Conservation (phyloP, 2,797 vertebrate genomes). For the Gymnoscopelus microlampas region DNA sequence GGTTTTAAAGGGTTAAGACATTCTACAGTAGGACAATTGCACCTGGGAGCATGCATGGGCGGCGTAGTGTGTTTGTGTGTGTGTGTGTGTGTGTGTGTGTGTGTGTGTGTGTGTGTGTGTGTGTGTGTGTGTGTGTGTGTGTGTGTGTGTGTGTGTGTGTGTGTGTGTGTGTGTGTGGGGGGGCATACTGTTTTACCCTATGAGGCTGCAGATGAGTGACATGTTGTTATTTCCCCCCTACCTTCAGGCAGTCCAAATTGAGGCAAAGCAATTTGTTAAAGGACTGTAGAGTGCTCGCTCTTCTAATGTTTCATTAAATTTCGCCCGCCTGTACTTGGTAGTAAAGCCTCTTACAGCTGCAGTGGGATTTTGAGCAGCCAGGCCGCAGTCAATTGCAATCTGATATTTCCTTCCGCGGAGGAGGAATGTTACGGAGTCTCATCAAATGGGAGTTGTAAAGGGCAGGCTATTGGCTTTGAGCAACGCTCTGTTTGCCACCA, state of each 20-base stretch:
- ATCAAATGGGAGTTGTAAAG: conserved; percentile 15
- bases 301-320: conserved; percentile 82
- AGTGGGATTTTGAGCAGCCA: conserved; percentile 59
- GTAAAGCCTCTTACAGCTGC: conserved; percentile 75
- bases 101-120: background rate
- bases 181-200: background rate
- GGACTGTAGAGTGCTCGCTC: conserved; percentile 72
- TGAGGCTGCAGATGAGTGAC: conserved; percentile 38
- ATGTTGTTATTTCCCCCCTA: conserved; percentile 41
- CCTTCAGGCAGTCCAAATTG: conserved; percentile 58
- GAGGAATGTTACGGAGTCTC: conserved; percentile 39
- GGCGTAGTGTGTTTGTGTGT: background rate
- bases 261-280: conserved; percentile 77
- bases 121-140: background rate
- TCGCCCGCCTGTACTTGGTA: conserved; percentile 64
- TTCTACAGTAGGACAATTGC: background rate
- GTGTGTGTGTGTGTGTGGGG: background rate
- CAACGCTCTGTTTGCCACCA: conserved; percentile 44
- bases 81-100: background rate
- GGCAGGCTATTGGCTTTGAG: conserved; percentile 19
- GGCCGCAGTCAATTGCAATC: conserved; percentile 64
- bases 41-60: background rate
- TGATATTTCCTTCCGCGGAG: conserved; percentile 66
- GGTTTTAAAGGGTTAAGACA: no score
- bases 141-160: background rate